Evolutionary conservation across 2,888 invertebrate genomes (phyloP), one percentile per base, ranked within the genome.

Genomic region (Pogonocherus hispidulus): DNA sequence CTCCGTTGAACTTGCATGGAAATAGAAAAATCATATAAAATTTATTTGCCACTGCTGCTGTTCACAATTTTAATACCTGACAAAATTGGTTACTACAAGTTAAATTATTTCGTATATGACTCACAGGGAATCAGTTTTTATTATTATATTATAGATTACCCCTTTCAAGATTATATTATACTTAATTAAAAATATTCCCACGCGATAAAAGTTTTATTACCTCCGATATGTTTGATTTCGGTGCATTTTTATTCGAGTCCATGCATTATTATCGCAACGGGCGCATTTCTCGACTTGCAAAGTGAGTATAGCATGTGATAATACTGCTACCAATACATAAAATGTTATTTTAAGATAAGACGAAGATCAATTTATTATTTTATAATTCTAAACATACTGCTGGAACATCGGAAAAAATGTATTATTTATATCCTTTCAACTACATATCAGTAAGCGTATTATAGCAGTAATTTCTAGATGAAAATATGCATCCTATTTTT

Each of bases 291-390:
- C 4, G 2, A 11, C 9, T 5, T 11, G 32, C 11, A 32, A 32
- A 32, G 11, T n/a, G n/a, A 23, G 6, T 6, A 23, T 32, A 11
- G 32, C 32, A 8, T 8, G 32, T 0, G 27, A 32, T n/a, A n/a
- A n/a, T 32, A 32, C 92, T 92, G 87, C 2, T 88, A 86, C 19
- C 70, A 76, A 55, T 11, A 47, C 41, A 23, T 22, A 44, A 44
- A 23, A 9, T 44, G 20, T 63, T 41, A 47, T 19, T 47, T 47
- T 19, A 47, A 47, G 19, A 32, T 32, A 32, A 32, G 32, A 3
- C 11, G 32, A n/a, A n/a, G n/a, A n/a, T n/a, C n/a, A n/a, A n/a
- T n/a, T n/a, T n/a, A n/a, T n/a, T n/a, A n/a, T n/a, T n/a, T n/a
- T n/a, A n/a, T n/a, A n/a, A n/a, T n/a, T n/a, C n/a, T n/a, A n/a